Base-by-base conservation (phyloP, 2,888 invertebrate species). In the Glyphotaelius pellucidus region DNA sequence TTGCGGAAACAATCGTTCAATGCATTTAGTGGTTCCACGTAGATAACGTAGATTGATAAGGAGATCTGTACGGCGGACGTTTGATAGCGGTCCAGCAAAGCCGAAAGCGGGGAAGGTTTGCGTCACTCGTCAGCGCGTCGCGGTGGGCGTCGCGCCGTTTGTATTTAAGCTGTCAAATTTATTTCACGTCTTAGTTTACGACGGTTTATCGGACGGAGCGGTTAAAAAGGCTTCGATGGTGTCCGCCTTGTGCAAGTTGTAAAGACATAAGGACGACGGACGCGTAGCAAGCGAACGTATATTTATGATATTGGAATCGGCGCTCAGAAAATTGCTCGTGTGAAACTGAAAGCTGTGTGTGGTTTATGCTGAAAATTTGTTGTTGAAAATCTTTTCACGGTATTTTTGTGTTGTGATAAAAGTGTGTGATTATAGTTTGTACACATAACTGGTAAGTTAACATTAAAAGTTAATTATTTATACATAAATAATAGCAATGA, bases 121-220 rank as follows among this genome's bases (percentile, higher is more conserved):
- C 80, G 35, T n/a, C 89, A 80, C 80, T 32, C 79, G 30, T 86
- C 31, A 52, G 32, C 32, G 38, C 35, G 80, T 88, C 47, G 87
- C 35, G 47, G 35, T 80, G 52, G 90, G 81, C 88, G 87, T 67
- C 35, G 79, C 15, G 80, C 86, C 14, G 92, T 91, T 31, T 84
- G 83, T 93, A 91, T 93, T 91, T 92, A 93, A 92, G 92, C 92
- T 91, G 89, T 92, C 91, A 92, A 87, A 52, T 83, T 79, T 67
- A 83, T 91, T 90, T 91, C 81, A 87, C 86, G 32, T 87, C 52
- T 93, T 93, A 92, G 92, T 90, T 92, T 89, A 90, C 88, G 84
- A 79, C 85, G 80, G 89, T 91, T 42, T 89, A 90, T 91, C 92
- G 90, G 85, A 85, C 38, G 81, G 92, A 90, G 92, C 85, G 89